Percentiles rank a stretch among this genome's conserved stretches.
Evolutionary conservation across 2,888 invertebrate genomes (phyloP).

Genomic region (Halocaridina rubra): DNA sequence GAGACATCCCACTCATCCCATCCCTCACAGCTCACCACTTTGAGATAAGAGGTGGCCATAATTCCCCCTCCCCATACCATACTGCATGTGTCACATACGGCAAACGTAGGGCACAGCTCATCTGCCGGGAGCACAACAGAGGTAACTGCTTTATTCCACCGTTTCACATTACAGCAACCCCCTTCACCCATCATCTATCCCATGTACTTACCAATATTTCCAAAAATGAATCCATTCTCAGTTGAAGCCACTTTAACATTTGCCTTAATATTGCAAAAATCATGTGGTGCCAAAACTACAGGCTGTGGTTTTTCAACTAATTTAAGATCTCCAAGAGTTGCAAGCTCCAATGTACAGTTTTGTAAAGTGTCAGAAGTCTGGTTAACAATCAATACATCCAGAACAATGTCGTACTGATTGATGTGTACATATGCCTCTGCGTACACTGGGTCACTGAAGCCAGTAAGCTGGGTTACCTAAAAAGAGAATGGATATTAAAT

Average conservation of each 20-base stretch:
- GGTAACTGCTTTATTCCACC: no score
- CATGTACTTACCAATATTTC: constrained; percentile 78
- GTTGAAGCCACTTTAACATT: constrained; percentile 96
- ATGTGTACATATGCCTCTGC: constrained; percentile 99
- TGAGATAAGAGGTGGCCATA: no score
- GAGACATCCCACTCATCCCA: no score
- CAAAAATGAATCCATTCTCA: constrained; percentile 99
- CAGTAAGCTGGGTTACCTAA: constrained; percentile 91
- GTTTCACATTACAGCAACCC: no score
- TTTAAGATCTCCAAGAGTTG: constrained; percentile 96
- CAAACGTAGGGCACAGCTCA: no score
- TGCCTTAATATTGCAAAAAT: constrained; percentile 98
- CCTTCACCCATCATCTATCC: neutral
- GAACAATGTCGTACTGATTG: constrained; percentile 97
- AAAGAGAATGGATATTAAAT: no score
- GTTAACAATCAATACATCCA: constrained; percentile 97
- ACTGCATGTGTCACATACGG: no score
- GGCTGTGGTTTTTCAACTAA: constrained; percentile 97
- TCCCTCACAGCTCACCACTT: no score
- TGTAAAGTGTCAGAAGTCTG: constrained; percentile 98
- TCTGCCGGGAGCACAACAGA: no score
- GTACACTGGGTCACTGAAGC: constrained; percentile 99
- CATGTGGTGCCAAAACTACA: constrained; percentile 94
- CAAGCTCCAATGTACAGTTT: constrained; percentile 96
- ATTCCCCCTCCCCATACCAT: no score